phyloP scores from a whole-genome alignment of 1,140 invertebrate genomes.

The Drosophila equinoxialis region DNA sequence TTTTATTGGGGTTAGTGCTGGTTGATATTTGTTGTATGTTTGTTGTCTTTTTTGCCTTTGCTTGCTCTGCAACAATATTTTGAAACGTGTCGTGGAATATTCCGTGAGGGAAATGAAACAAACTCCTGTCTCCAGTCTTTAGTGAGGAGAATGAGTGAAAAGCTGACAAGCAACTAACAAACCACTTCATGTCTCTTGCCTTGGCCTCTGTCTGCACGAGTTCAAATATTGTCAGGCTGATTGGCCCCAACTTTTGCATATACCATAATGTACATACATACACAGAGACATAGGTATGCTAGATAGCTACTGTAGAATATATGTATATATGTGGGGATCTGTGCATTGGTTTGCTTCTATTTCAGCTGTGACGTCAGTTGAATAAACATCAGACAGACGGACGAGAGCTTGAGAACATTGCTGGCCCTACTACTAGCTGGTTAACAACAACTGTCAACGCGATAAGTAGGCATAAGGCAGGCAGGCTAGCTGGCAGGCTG shows the following conservation, averaged over 20 bases:
- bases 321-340: slow-evolving; percentile 4
- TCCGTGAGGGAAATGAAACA: slow-evolving; percentile 42
- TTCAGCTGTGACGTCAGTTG: slow-evolving; percentile 58
- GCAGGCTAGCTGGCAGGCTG: slow-evolving; percentile 44
- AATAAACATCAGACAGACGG: slow-evolving; percentile 33
- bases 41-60: slow-evolving; percentile 26
- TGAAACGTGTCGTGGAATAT: slow-evolving; percentile 79
- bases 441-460: slow-evolving; percentile 47
- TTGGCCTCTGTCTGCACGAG: slow-evolving; percentile 51
- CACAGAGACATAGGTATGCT: too few relatives aligned
- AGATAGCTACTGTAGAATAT: slow-evolving; percentile 14
- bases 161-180: slow-evolving; percentile 45
- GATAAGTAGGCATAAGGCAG: slow-evolving; percentile 32
- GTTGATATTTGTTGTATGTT: slow-evolving; percentile 7
- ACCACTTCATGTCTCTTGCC: slow-evolving; percentile 41
- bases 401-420: slow-evolving; percentile 1
- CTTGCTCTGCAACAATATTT: slow-evolving; percentile 71
- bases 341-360: slow-evolving; percentile 33
- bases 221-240: slow-evolving; percentile 68
- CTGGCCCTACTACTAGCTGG: slow-evolving; percentile 26
- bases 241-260: slow-evolving; percentile 13
- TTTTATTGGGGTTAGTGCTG: background rate
- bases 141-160: slow-evolving; percentile 30
- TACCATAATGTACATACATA: slow-evolving; percentile 17
- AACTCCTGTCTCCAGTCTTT: slow-evolving; percentile 20